Evolutionary conservation across 2,797 vertebrate species (phyloP).

Genomic region (Limnodromus scolopaceus): DNA sequence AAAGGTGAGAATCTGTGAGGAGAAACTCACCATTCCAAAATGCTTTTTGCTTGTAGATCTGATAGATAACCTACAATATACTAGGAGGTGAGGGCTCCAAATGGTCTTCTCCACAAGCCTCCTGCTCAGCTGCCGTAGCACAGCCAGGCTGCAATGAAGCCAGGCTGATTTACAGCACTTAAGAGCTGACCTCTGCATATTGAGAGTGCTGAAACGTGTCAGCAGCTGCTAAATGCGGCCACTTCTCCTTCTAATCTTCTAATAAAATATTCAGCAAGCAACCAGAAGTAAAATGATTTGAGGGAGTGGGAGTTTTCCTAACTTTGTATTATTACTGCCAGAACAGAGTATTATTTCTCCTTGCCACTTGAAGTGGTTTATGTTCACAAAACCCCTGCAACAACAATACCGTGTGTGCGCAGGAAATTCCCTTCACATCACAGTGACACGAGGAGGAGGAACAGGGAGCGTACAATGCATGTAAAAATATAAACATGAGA

Average conservation of each 20-base stretch:
- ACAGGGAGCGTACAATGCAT: not conserved
- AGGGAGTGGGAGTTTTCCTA: constrained; percentile 16
- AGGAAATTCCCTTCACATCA: constrained; percentile 46
- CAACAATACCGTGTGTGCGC: not conserved
- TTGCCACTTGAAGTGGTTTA: not conserved
- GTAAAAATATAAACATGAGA: constrained; percentile 19
- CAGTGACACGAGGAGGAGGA: not conserved
- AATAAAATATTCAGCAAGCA: not conserved
- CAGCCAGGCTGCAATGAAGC: accelerated
- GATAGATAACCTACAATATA: not conserved
- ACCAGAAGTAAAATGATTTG: not conserved
- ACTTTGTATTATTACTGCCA: not conserved
- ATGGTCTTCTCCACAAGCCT: not conserved
- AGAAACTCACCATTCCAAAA: not conserved
- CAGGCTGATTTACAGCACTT: not conserved
- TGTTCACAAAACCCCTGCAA: constrained; percentile 22
- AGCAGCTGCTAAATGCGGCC: not conserved
- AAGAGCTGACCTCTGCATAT: not conserved
- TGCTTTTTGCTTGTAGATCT: not conserved
- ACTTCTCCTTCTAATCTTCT: constrained; percentile 6
- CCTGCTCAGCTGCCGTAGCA: not conserved
- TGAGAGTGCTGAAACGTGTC: not conserved
- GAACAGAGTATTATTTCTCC: not conserved
- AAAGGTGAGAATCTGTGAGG: not conserved
- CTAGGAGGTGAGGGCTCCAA: not conserved